Conservation (phyloP, 1,140 invertebrate genomes). For the Venustaconcha ellipsiformis region DNA sequence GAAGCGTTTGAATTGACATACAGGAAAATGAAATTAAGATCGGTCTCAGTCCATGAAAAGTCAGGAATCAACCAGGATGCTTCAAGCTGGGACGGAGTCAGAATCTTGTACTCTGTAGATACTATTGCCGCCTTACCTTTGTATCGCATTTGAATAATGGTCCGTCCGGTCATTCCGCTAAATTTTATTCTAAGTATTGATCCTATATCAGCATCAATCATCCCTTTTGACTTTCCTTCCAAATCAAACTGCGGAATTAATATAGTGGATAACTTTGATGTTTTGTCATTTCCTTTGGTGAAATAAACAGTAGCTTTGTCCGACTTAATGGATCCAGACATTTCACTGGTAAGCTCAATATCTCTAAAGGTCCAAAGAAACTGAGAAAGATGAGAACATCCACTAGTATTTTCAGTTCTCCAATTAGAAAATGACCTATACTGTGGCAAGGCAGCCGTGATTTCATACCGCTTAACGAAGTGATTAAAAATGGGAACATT, state of each 20-base stretch:
- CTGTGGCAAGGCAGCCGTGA: conserved; percentile 34
- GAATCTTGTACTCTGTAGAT: conserved; percentile 5
- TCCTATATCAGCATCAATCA: conserved; percentile 41
- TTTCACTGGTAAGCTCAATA: neutral
- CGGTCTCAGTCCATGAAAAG: conserved; percentile 31
- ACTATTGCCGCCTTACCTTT: conserved; percentile 26
- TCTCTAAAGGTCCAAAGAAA: conserved; percentile 31
- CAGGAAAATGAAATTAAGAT: conserved; percentile 33
- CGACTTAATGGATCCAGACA: neutral
- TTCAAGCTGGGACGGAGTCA: conserved; percentile 8
- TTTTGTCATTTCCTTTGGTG: neutral
- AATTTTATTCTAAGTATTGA: conserved; percentile 33
- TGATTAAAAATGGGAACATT: conserved; percentile 38
- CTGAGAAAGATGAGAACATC: conserved; percentile 29
- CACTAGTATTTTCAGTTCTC: conserved; percentile 20
- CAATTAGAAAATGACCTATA: conserved; percentile 35
- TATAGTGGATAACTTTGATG: conserved; percentile 10
- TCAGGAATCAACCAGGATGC: conserved; percentile 32
- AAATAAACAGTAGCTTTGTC: conserved; percentile 17
- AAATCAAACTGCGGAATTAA: conserved; percentile 28
- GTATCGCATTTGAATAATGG: conserved; percentile 14
- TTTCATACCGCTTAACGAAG: conserved; percentile 22
- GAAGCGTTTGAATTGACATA: conserved; percentile 19
- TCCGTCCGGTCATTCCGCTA: conserved; percentile 2
- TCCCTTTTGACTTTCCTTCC: conserved; percentile 34